A percentile compares a stretch with the other conserved stretches of the same genome.
Conservation (phyloP, 2,113 vertebrate genomes). For the Meles meles region DNA sequence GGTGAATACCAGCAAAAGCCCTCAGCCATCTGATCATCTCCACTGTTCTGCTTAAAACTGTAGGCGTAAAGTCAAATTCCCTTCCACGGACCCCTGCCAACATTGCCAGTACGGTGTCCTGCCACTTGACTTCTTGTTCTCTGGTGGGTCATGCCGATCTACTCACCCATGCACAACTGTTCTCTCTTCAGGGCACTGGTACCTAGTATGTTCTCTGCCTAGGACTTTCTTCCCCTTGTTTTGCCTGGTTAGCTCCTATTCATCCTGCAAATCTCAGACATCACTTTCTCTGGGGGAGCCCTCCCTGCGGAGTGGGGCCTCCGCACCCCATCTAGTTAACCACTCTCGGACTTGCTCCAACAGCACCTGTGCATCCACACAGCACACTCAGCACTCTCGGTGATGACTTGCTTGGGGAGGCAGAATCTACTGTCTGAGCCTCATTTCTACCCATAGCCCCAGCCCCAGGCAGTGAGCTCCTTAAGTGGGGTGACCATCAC, state of each 20-base stretch:
- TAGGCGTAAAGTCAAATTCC: not conserved
- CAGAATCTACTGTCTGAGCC: not conserved
- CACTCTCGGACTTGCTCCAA: not conserved
- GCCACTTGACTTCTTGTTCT: not conserved
- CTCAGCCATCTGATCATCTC: not conserved
- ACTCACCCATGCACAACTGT: not conserved
- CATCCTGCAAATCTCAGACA: not conserved
- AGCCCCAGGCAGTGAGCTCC: not conserved
- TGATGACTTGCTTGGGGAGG: not conserved
- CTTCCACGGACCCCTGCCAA: not conserved
- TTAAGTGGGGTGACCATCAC: not conserved
- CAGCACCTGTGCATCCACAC: not conserved
- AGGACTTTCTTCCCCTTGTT: not conserved
- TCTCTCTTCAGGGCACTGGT: not conserved
- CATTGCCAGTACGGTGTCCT: not conserved
- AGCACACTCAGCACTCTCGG: not conserved
- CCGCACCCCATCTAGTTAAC: not conserved
- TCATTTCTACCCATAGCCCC: not conserved
- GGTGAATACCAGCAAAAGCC: not conserved
- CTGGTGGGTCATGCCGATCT: not conserved
- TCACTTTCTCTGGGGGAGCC: not conserved
- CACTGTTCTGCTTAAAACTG: not conserved
- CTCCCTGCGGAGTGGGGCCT: not conserved
- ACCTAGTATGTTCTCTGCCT: not conserved
- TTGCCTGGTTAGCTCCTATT: not conserved